Evolutionary conservation across 1,140 invertebrate genomes (phyloP), one percentile per base, ranked within the genome.

Genomic region (Platyura marginata): DNA sequence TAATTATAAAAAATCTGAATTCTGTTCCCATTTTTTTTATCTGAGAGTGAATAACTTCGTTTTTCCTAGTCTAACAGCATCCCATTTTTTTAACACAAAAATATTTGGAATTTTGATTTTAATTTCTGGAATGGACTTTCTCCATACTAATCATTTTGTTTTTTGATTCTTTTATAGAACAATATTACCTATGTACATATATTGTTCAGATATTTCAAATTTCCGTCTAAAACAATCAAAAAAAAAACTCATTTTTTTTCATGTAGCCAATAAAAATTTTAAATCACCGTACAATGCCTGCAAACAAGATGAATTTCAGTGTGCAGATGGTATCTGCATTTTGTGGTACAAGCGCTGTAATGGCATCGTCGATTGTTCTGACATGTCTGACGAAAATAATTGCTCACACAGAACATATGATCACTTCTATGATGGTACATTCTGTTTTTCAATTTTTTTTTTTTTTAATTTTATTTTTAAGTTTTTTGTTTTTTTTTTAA

Each of bases 331-430:
- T 43, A 65, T 64, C 49, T 81, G 78, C 63, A 73, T 81, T 52
- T 59, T 64, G 44, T 64, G 62, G 48, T 67, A 69, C 50, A 68
- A 72, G 51, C 64, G 65, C 49, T 80, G 78, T 65, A 75, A 81
- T 61, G 69, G 71, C 47, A 57, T 66, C 48, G 63, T 62, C 46
- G 75, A 81, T 58, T 81, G 79, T 61, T 55, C 60, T 45, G 75
- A 75, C 56, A 68, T 68, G 48, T 72, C 71, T 50, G 79, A 81
- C 57, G 78, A 81, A 63, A 63, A 63, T 52, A 69, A 76, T 58
- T 81, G 78, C 62, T 46, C 47, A 16, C n/a, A 40, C 13, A 25
- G 22, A 23, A 49, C 49, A 37, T 8, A 44, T 44, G 37, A 48
- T 52, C 35, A 53, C 48, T 59, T 60, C 46, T 51, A 51, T 36